Evolutionary conservation across 2,888 invertebrate genomes (phyloP).

Genomic region (Yponomeuta plumbellus): DNA sequence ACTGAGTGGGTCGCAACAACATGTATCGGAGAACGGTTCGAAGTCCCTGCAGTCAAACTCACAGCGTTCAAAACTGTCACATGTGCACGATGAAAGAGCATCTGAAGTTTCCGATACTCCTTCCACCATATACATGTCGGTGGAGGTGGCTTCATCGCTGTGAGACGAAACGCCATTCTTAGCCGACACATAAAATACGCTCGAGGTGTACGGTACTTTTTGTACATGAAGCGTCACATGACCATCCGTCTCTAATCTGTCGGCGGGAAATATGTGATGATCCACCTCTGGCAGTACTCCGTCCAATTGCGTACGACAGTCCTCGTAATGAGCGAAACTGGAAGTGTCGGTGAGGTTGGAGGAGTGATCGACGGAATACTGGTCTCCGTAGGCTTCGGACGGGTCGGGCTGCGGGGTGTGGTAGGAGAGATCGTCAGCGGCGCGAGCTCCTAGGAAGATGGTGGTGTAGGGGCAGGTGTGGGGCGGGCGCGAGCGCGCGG

Average conservation of each 20-base stretch:
- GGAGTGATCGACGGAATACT: constrained; percentile 65
- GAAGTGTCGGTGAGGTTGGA: constrained; percentile 70
- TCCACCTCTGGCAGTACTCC: constrained; percentile 43
- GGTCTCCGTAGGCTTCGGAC: constrained; percentile 60
- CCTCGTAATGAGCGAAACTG: constrained; percentile 69
- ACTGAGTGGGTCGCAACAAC: constrained; percentile 73
- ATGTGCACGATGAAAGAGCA: constrained; percentile 72
- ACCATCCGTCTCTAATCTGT: constrained; percentile 34
- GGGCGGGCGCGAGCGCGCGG: constrained; percentile 69
- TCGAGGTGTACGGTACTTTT: constrained; percentile 65
- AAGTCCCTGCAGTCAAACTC: constrained; percentile 76
- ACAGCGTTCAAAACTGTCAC: constrained; percentile 74
- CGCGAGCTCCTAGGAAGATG: constrained; percentile 57
- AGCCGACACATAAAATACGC: constrained; percentile 60
- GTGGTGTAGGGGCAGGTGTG: constrained; percentile 71
- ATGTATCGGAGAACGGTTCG: constrained; percentile 78
- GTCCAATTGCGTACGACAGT: constrained; percentile 50
- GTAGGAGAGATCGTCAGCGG: constrained; percentile 48
- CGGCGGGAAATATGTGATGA: constrained; percentile 35
- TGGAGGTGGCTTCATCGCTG: constrained; percentile 45
- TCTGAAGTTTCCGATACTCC: constrained; percentile 64
- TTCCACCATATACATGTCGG: constrained; percentile 55
- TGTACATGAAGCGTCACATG: constrained; percentile 56
- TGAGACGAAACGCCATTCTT: constrained; percentile 42
- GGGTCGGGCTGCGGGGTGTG: constrained; percentile 55